These are phyloP conservation scores for Schizothorax lantsangensis DNA, from an alignment of 2,797 vertebrate genomes.

Conservation along the genomic window DNA sequence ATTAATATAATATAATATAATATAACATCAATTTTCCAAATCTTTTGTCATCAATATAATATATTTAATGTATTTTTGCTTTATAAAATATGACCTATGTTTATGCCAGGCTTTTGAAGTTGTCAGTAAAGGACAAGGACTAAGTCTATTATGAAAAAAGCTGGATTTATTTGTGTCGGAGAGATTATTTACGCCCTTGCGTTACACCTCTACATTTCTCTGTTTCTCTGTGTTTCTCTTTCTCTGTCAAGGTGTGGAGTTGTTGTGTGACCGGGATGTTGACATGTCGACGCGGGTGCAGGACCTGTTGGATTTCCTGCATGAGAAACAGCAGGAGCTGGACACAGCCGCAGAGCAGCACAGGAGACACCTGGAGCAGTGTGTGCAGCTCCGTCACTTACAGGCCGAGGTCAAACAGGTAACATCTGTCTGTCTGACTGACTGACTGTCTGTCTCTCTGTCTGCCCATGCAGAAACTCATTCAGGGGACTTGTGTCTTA, in stretches of 20 bases:
- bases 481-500: background rate
- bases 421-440: background rate
- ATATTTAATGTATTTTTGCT: background rate
- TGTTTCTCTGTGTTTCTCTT: background rate
- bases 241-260: slow-evolving; percentile 86
- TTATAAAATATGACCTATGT: background rate
- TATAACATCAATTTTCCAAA: background rate
- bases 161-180: background rate
- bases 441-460: background rate
- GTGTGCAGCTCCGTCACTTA: slow-evolving; percentile 92
- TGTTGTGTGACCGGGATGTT: slow-evolving; percentile 94
- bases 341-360: slow-evolving; percentile 94
- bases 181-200: background rate
- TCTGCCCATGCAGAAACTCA: background rate
- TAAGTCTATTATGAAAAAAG: background rate
- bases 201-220: background rate
- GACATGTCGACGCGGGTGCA: slow-evolving; percentile 98
- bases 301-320: slow-evolving; percentile 96
- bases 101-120: background rate
- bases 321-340: slow-evolving; percentile 98
- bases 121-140: background rate
- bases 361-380: slow-evolving; percentile 93
- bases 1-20: background rate
- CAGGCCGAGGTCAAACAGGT: slow-evolving; percentile 99
- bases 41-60: background rate